phyloP scores from a whole-genome alignment of 2,113 vertebrate species.

The Alethe diademata region DNA sequence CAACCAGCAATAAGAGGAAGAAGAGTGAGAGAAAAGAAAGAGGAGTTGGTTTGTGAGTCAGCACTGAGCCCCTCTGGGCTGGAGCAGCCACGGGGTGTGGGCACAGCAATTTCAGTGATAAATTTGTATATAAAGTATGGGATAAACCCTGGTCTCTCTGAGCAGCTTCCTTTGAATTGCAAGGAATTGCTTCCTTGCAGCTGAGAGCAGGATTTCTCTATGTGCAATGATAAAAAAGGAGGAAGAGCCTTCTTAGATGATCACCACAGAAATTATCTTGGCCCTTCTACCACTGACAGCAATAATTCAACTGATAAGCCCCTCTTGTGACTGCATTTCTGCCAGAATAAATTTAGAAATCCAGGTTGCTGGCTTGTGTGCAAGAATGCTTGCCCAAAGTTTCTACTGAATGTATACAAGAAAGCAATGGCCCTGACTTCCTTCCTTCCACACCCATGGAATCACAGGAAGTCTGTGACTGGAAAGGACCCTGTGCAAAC shows the following conservation, averaged over 20 bases:
- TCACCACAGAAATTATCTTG: neutral
- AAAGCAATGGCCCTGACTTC: neutral
- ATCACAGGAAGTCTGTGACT: neutral
- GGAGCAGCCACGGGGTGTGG: accelerated
- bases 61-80: neutral
- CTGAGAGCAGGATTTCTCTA: neutral
- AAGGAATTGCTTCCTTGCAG: neutral
- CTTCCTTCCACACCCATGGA: neutral
- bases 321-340: neutral
- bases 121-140: neutral
- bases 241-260: neutral
- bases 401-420: neutral
- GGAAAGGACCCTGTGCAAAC: neutral
- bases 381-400: neutral
- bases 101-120: neutral
- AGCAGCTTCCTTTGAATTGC: neutral
- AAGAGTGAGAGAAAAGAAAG: neutral
- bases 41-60: neutral
- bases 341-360: neutral
- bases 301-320: neutral
- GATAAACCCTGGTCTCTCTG: neutral
- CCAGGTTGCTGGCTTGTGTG: neutral
- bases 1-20: neutral
- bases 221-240: neutral
- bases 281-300: neutral